A percentile compares a stretch with the other conserved stretches of the same genome.
Evolutionary conservation across 2,113 vertebrate genomes (phyloP).

Genomic region (Cololabis saira): DNA sequence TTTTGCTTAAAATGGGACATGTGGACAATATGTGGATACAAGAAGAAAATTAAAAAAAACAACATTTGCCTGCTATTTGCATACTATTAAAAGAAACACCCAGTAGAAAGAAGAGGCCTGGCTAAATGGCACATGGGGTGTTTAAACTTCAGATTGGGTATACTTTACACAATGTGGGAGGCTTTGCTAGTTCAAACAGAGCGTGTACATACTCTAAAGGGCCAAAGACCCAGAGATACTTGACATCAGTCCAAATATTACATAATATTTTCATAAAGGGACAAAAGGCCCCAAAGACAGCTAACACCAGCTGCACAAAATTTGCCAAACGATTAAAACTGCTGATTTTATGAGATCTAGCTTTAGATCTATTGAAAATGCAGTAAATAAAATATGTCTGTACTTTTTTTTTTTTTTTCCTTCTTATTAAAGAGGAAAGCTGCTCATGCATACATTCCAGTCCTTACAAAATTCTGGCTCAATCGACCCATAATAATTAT

Average conservation of each 20-base stretch:
- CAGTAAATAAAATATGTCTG: not conserved
- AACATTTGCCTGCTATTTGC: slow-evolving; percentile 48
- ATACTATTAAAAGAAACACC: slow-evolving; percentile 58
- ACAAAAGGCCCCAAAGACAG: slow-evolving; percentile 36
- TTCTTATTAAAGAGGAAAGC: not conserved
- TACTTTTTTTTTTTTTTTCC: not conserved
- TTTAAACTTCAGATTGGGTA: slow-evolving; percentile 66
- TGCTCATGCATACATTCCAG: not conserved
- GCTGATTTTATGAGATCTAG: not conserved
- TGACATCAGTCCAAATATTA: slow-evolving; percentile 66
- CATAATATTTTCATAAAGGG: slow-evolving; percentile 59
- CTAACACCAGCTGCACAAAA: slow-evolving; percentile 29
- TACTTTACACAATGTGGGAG: slow-evolving; percentile 62
- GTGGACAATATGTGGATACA: slow-evolving; percentile 65
- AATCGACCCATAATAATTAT: not conserved
- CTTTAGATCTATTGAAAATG: not conserved
- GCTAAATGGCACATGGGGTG: slow-evolving; percentile 52
- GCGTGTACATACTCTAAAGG: slow-evolving; percentile 64
- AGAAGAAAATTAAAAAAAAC: slow-evolving; percentile 46
- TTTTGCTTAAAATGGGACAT: slow-evolving; percentile 29
- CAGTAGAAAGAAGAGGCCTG: slow-evolving; percentile 43
- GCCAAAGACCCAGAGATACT: slow-evolving; percentile 65
- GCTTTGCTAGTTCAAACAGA: slow-evolving; percentile 56
- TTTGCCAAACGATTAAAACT: slow-evolving; percentile 7
- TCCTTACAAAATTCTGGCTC: no score